Evolutionary conservation across 2,888 invertebrate species (phyloP).

Genomic region (Clunio marinus): DNA sequence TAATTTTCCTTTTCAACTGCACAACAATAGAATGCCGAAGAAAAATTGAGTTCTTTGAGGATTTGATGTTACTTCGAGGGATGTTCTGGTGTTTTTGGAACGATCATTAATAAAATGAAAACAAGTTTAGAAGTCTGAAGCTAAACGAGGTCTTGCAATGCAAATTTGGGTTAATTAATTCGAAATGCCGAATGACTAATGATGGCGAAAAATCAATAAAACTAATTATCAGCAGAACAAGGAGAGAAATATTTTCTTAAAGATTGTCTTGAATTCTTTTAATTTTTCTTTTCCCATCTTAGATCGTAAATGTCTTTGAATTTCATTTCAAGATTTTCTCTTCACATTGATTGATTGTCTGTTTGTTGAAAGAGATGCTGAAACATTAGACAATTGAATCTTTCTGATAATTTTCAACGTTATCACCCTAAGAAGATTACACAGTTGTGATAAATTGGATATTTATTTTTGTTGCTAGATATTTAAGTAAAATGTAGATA

Average conservation of each 20-base stretch:
- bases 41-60: slow-evolving; percentile 31
- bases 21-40: slow-evolving; percentile 17
- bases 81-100: slow-evolving; percentile 17
- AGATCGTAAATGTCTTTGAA: slow-evolving; percentile 5
- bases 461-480: neutral
- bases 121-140: neutral
- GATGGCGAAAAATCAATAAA: slow-evolving; percentile 36
- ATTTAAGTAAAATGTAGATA: neutral
- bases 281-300: neutral
- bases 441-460: slow-evolving; percentile 17
- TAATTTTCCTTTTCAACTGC: slow-evolving; percentile 37
- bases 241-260: neutral
- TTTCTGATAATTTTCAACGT: neutral
- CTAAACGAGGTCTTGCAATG: slow-evolving; percentile 14
- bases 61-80: neutral
- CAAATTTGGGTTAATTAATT: slow-evolving; percentile 39
- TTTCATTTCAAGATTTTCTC: slow-evolving; percentile 14
- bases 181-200: slow-evolving; percentile 34
- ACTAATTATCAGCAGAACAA: slow-evolving; percentile 22
- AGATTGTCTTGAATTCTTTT: neutral
- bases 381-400: slow-evolving; percentile 20
- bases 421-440: neutral
- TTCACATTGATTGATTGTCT: slow-evolving; percentile 25
- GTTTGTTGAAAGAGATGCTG: slow-evolving; percentile 8
- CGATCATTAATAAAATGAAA: slow-evolving; percentile 31